Evolutionary conservation across 1,140 invertebrate genomes (phyloP), one percentile per base, ranked within the genome.

Genomic region (Goniozus legneri): DNA sequence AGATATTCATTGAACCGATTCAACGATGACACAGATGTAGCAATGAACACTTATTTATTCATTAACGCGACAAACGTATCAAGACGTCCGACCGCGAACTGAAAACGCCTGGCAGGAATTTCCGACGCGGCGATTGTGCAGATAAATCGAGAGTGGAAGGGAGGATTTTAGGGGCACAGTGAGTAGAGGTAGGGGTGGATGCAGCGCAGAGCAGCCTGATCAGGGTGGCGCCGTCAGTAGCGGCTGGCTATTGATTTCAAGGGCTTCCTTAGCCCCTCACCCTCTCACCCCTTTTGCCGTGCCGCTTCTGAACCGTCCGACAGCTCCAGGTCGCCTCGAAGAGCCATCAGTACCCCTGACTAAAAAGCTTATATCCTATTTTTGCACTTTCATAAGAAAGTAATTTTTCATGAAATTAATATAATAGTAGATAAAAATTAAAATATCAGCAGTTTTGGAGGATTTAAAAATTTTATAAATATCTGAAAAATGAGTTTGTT

Each of bases 161-260:
- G 33, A 42, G 10, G n/a, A 12, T 2, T 14, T 30, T 12, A 12
- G 2, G 8, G 31, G 18, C 2, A 20, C 8, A 15, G 36, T 15
- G 12, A 50, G 52, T 36, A 33, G 36, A 21, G 40, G 21, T 34
- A 33, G 42, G 33, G 44, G 46, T 51, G 52, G 50, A 58, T 55
- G 46, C 46, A 41, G 33, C 41, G 40, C 41, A 61, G 57, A 52
- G 55, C 39, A 53, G 48, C 56, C 53, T 57, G 56, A 56, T 58
- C 56, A 59, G 53, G 52, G 54, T 54, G 55, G 54, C 48, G 67
- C 66, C 59, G 65, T 65, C 62, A 64, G 64, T 71, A 67, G 68
- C 61, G 64, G 62, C 69, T 69, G 67, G 70, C 69, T 75, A 75
- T 75, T 75, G 72, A 75, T 75, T 75, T 75, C 72, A 75, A 75